Evolutionary conservation across 2,797 vertebrate species (phyloP).

Genomic region (Pantherophis vulpinus): DNA sequence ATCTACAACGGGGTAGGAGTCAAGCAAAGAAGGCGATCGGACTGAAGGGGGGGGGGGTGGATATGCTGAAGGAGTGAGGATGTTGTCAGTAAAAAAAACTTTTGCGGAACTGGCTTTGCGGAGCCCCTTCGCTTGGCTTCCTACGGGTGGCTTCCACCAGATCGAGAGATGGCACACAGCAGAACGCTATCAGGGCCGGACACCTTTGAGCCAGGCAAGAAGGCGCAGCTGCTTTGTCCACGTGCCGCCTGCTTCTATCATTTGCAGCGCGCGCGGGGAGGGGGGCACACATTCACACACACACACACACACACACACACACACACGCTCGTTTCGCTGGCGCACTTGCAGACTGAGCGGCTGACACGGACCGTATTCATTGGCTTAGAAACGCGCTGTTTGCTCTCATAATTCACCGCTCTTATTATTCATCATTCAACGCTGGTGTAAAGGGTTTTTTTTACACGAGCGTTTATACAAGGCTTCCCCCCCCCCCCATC

Average conservation of each 20-base stretch:
- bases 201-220: constrained; percentile 1
- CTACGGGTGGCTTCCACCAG: neutral
- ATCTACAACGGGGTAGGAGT: neutral
- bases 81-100: neutral
- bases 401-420: neutral
- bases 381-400: neutral
- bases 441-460: neutral
- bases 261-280: neutral
- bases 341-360: neutral
- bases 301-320: fast-evolving
- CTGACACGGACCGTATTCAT: neutral
- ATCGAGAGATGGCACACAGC: neutral
- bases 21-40: neutral
- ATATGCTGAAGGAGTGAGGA: neutral
- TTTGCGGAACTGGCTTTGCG: neutral
- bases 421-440: neutral
- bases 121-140: neutral
- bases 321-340: neutral
- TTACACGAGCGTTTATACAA: too few species aligned
- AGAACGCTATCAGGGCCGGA: neutral
- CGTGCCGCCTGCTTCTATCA: neutral
- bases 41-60: fast-evolving
- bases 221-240: neutral
- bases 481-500: too few species aligned
- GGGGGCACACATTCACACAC: neutral